Percentiles rank a stretch among this genome's conserved stretches.
These are phyloP conservation scores for Camelus dromedarius DNA, from an alignment of 2,113 vertebrate genomes.

Conservation along the genomic window DNA sequence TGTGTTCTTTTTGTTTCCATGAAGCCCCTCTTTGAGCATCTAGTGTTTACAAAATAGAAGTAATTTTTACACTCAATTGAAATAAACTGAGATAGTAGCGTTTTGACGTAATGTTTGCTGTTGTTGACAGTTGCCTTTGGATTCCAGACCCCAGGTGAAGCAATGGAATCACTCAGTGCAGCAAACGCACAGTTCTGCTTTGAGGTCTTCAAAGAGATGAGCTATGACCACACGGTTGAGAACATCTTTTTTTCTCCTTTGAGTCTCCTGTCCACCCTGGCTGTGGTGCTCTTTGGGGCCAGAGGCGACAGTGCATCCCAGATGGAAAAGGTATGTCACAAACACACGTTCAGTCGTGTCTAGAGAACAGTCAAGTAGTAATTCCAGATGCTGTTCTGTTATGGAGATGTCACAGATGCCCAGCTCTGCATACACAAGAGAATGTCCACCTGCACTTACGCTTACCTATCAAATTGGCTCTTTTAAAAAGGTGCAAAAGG, in stretches of 20 bases:
- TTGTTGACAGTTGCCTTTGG: slow-evolving; percentile 16
- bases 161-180: slow-evolving; percentile 72
- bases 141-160: not conserved
- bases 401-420: not conserved
- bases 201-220: slow-evolving; percentile 88
- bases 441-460: not conserved
- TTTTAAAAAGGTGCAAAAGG: not conserved
- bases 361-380: not conserved
- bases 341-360: not conserved
- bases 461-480: not conserved
- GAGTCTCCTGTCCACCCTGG: slow-evolving; percentile 87
- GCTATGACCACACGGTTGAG: slow-evolving; percentile 41
- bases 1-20: not conserved
- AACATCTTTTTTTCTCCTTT: slow-evolving; percentile 90
- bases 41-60: not conserved
- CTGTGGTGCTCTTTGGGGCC: slow-evolving; percentile 90
- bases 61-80: not conserved
- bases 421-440: not conserved
- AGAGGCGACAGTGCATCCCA: slow-evolving; percentile 88
- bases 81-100: not conserved
- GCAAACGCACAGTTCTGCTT: slow-evolving; percentile 89
- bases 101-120: not conserved
- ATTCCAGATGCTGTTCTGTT: not conserved
- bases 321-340: slow-evolving; percentile 88
- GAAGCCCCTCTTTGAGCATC: not conserved